Base-by-base conservation (phyloP, 2,113 vertebrate species). In the Halichoeres trimaculatus region DNA sequence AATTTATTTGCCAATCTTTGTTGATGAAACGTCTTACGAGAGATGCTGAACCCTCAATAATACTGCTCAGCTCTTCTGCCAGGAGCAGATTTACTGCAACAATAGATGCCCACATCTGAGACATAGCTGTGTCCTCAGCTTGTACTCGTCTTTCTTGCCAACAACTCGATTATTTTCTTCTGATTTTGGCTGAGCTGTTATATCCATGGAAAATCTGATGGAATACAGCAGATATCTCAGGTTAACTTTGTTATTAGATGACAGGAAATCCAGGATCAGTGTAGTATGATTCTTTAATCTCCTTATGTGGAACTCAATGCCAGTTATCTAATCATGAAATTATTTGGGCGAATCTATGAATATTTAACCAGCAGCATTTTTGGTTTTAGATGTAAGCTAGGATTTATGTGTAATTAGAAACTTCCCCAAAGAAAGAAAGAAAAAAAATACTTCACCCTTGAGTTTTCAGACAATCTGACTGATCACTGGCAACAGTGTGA, bases 61-160 rank as follows among this genome's bases (percentile, higher is more conserved):
- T 30, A n/a, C 45, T 3, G 43, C 74, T 78, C 35, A 73, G 41
- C 24, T 62, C 22, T 10, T 40, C 71, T 84, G 76, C 75, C 85
- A 88, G 68, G 38, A 48, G 72, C 14, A 41, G 62, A 74, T 74
- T 86, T 84, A n/a, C 78, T 76, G 74, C 78, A 83, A 89, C 83
- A 88, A 78, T 60, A 80, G 79, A 54, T 76, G 16, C 34, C 54
- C 47, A 76, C 34, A 62, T 80, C 74, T 36, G 40, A 53, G 61
- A 30, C 34, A 30, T 6, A 63, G 79, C 35, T n/a, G 41, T 36
- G 59, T 56, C 20, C 65, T 34, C 66, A 80, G 30, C 43, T 36
- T 55, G 50, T 50, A 9, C 70, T 58, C 13, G 51, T 70, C 51
- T 52, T 61, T 67, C 67, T 63, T 56, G 73, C 63, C 9, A 41